phyloP scores from a whole-genome alignment of 2,113 vertebrate species.

The Aldabrachelys gigantea region DNA sequence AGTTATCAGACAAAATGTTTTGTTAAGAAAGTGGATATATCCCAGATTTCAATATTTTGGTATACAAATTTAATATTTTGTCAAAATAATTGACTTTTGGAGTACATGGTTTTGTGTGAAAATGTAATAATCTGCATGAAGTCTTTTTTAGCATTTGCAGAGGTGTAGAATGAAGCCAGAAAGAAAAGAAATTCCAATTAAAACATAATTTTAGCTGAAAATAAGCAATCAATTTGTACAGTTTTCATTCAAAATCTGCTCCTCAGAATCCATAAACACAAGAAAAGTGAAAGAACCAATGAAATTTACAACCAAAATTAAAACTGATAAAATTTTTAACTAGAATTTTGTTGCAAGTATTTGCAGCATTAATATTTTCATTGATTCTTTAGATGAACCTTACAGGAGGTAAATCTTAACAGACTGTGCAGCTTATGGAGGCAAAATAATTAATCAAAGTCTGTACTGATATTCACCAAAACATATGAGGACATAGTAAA shows the following conservation, averaged over 20 bases:
- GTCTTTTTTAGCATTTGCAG: neutral
- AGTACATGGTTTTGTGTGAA: neutral
- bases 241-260: neutral
- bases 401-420: neutral
- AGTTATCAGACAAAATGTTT: neutral
- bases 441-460: slow-evolving; percentile 12
- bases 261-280: neutral
- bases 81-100: neutral
- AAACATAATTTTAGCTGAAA: neutral
- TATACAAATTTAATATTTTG: neutral
- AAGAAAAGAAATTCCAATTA: neutral
- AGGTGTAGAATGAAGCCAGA: fast-evolving
- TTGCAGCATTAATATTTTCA: neutral
- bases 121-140: neutral
- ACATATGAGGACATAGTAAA: neutral
- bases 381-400: neutral
- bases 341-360: neutral
- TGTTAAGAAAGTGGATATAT: neutral
- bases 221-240: neutral
- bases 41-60: neutral
- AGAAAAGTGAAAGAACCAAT: neutral
- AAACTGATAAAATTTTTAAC: neutral
- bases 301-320: neutral
- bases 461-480: neutral
- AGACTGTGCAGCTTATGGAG: neutral